Percentiles rank a stretch among this genome's conserved stretches.
Conservation (phyloP, 2,888 invertebrate genomes). For the Branchinecta sandiegonensis region DNA sequence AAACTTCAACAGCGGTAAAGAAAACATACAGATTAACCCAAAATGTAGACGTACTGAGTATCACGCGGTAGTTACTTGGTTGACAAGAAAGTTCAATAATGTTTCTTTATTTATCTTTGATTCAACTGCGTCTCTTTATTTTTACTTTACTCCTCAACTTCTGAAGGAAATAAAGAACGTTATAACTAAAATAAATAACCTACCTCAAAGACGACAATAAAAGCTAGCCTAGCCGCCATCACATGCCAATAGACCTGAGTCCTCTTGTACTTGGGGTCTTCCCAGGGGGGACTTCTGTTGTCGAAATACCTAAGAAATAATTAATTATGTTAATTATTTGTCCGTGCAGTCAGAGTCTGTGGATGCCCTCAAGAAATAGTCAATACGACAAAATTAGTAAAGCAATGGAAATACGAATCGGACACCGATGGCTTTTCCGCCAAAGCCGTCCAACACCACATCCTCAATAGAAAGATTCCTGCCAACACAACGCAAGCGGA, state of each 20-base stretch:
- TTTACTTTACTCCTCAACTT: too few relatives aligned
- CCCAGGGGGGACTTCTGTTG: conserved; percentile 55
- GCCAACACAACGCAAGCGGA: too few relatives aligned
- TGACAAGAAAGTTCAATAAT: too few relatives aligned
- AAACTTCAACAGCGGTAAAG: too few relatives aligned
- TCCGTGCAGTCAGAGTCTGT: too few relatives aligned
- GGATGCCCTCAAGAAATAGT: too few relatives aligned
- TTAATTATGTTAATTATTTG: neutral
- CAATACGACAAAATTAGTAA: neutral
- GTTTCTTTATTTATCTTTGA: too few relatives aligned
- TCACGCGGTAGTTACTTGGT: too few relatives aligned
- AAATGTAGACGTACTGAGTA: too few relatives aligned
- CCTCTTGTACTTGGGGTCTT: conserved; percentile 45
- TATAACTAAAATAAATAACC: conserved; percentile 30
- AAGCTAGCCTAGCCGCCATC: conserved; percentile 71
- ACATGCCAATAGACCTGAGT: conserved; percentile 76
- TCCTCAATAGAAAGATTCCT: too few relatives aligned
- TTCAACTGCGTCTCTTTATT: too few relatives aligned
- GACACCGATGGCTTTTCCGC: neutral
- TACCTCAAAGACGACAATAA: conserved; percentile 87
- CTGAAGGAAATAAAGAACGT: neutral
- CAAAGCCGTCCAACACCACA: neutral
- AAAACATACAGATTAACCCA: too few relatives aligned
- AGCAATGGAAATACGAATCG: neutral
- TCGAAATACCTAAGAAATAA: conserved; percentile 58